Conservation (phyloP, 2,888 invertebrate species). For the Drosophila cyrtoloma region DNA sequence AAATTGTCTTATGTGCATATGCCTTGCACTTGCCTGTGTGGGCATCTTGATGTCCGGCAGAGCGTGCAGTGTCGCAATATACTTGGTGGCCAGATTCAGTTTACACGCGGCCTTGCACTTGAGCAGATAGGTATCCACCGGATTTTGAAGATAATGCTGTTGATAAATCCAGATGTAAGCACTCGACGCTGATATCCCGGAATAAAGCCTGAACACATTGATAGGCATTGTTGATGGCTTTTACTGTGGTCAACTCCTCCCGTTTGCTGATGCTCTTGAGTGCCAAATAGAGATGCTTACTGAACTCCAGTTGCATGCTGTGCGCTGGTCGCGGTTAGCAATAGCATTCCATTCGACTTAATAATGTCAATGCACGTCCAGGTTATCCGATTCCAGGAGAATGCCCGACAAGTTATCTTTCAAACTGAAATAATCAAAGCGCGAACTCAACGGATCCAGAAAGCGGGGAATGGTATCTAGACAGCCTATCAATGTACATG, state of each 20-base stretch:
- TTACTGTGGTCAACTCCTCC: constrained; percentile 41
- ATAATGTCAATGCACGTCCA: constrained; percentile 63
- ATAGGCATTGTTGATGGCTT: too few relatives aligned
- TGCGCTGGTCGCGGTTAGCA: constrained; percentile 44
- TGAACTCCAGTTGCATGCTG: constrained; percentile 83
- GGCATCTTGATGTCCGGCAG: too few relatives aligned
- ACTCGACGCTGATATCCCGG: too few relatives aligned
- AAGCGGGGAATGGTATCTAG: constrained; percentile 81
- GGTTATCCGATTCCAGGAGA: constrained; percentile 47
- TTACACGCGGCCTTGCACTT: too few relatives aligned
- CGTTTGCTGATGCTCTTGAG: constrained; percentile 86
- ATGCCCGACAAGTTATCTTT: constrained; percentile 64
- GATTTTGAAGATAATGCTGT: too few relatives aligned
- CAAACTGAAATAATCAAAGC: constrained; percentile 79
- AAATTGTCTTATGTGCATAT: too few relatives aligned
- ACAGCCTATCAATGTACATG: constrained; percentile 77
- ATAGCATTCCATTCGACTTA: constrained; percentile 78
- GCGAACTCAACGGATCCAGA: constrained; percentile 77
- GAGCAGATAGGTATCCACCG: too few relatives aligned
- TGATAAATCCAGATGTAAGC: too few relatives aligned
- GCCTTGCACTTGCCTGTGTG: too few relatives aligned
- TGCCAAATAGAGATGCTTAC: constrained; percentile 86
- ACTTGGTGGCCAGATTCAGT: too few relatives aligned
- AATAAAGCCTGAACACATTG: too few relatives aligned
- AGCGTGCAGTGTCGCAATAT: too few relatives aligned